phyloP scores from a whole-genome alignment of 37 sponge, comb jelly and placozoan genomes.

The Halisarca cf. caerulea region DNA sequence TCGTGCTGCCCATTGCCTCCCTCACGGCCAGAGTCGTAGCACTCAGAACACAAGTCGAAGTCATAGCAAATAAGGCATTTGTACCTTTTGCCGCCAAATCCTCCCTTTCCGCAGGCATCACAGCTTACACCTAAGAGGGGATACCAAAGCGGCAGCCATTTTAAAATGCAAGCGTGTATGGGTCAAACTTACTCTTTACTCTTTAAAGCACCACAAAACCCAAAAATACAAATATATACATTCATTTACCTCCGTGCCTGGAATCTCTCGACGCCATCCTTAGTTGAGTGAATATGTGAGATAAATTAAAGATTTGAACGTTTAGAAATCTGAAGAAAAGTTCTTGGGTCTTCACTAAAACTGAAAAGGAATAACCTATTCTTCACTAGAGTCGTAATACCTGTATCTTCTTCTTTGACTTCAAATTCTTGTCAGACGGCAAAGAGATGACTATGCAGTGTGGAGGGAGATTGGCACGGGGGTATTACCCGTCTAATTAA shows the following conservation, averaged over 20 bases:
- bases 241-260: slow-evolving; percentile 15
- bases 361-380: no score
- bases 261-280: slow-evolving; percentile 5
- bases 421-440: no score
- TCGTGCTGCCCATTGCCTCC: slow-evolving; percentile 66
- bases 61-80: slow-evolving; percentile 94
- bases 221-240: no score
- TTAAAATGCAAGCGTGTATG: neutral
- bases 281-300: no score
- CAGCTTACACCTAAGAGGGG: slow-evolving; percentile 85
- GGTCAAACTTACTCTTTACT: neutral
- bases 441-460: neutral
- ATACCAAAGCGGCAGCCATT: neutral
- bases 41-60: slow-evolving; percentile 89
- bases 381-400: no score
- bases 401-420: no score
- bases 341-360: neutral
- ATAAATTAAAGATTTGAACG: no score
- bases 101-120: slow-evolving; percentile 89
- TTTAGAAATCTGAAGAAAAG: no score
- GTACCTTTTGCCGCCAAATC: slow-evolving; percentile 89
- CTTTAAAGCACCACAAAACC: no score
- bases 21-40: slow-evolving; percentile 77
- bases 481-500: slow-evolving; percentile 19
- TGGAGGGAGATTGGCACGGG: neutral